phyloP scores from a whole-genome alignment of 2,888 invertebrate species.

The Sphaerophoria rueppellii region DNA sequence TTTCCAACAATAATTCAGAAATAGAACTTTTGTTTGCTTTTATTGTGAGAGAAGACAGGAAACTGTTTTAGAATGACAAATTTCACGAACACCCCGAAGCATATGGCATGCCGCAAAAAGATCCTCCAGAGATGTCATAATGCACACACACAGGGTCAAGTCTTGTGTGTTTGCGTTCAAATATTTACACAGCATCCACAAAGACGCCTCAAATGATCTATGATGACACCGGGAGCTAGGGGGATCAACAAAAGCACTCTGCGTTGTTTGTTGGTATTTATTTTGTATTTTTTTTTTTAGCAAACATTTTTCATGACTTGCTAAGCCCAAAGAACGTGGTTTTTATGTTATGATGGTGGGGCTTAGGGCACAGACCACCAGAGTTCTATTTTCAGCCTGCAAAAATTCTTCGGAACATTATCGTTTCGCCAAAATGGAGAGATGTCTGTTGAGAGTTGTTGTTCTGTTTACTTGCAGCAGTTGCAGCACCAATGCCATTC shows the following conservation, averaged over 20 bases:
- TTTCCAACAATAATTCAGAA: constrained; percentile 19
- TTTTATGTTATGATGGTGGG: background rate
- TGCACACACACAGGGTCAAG: constrained; percentile 49
- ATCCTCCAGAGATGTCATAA: constrained; percentile 24
- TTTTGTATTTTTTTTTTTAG: constrained; percentile 21
- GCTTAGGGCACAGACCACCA: constrained; percentile 41
- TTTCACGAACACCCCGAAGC: constrained; percentile 39
- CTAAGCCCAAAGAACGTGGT: constrained; percentile 41
- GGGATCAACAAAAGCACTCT: constrained; percentile 15
- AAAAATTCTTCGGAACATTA: constrained; percentile 55
- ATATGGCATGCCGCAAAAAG: constrained; percentile 47
- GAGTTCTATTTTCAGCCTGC: constrained; percentile 62
- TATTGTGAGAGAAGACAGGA: constrained; percentile 49
- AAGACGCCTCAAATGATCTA: constrained; percentile 6
- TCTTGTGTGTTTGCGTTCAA: constrained; percentile 40
- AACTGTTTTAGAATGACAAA: constrained; percentile 50
- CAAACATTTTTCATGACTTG: constrained; percentile 46
- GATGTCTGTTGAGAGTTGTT: constrained; percentile 19
- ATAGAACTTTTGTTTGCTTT: constrained; percentile 48
- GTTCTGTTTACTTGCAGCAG: background rate
- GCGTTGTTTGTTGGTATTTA: constrained; percentile 6
- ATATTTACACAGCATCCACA: constrained; percentile 5
- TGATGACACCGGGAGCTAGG: constrained; percentile 24
- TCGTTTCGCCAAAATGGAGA: constrained; percentile 55
- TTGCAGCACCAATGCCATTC: constrained; percentile 30